These are phyloP conservation scores for Dicyrtomina minuta DNA, from an alignment of 2,888 invertebrate genomes.

Conservation along the genomic window DNA sequence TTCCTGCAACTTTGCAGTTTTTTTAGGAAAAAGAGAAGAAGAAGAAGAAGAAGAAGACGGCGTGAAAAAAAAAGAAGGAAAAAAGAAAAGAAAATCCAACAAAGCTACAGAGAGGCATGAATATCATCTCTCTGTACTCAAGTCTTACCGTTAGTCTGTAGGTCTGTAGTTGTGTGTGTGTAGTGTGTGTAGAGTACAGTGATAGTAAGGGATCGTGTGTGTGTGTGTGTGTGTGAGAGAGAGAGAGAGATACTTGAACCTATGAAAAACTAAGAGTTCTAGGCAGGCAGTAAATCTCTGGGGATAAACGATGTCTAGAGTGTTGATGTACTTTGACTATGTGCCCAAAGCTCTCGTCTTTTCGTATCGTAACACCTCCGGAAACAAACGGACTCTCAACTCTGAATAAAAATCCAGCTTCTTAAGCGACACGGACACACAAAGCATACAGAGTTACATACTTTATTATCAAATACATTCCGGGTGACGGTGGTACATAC, in stretches of 20 bases:
- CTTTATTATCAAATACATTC: too few relatives aligned
- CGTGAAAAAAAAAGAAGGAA: not conserved
- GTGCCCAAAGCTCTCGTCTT: conserved; percentile 13
- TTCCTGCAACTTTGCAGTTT: not conserved
- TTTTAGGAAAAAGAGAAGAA: not conserved
- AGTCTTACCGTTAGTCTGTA: too few relatives aligned
- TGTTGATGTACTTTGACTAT: conserved; percentile 27
- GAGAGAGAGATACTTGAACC: not conserved
- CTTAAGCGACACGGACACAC: too few relatives aligned
- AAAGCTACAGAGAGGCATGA: not conserved
- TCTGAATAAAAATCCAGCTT: too few relatives aligned
- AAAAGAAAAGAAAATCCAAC: not conserved
- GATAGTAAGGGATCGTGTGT: too few relatives aligned
- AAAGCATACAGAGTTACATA: too few relatives aligned
- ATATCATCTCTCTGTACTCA: not conserved
- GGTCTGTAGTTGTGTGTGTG: too few relatives aligned
- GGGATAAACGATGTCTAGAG: conserved; percentile 27
- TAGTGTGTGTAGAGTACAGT: too few relatives aligned
- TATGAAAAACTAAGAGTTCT: conserved; percentile 19
- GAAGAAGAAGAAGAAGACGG: not conserved
- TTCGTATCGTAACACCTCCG: too few relatives aligned
- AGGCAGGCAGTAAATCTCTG: conserved; percentile 18
- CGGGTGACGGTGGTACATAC: too few relatives aligned
- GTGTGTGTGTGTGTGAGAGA: not conserved
- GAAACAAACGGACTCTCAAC: too few relatives aligned